phyloP scores from a whole-genome alignment of 2,113 vertebrate genomes.

The Myotis brandtii region DNA sequence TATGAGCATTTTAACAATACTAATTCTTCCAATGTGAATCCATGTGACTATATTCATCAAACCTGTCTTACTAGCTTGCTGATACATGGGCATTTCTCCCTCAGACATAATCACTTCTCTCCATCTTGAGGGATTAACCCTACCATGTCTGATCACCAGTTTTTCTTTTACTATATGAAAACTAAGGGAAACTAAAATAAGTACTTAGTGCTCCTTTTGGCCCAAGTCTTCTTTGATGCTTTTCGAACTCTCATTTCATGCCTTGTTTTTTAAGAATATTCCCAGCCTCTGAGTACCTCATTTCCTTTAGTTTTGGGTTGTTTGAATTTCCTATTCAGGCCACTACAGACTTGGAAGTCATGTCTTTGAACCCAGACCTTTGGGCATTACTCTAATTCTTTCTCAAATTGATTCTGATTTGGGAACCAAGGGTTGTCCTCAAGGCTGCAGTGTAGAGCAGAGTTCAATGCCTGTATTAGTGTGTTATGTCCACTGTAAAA shows the following conservation, averaged over 20 bases:
- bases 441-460: background rate
- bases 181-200: background rate
- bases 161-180: background rate
- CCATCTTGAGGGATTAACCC: background rate
- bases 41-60: background rate
- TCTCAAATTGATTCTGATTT: background rate
- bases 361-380: background rate
- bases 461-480: background rate
- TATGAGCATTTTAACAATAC: background rate
- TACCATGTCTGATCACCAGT: background rate
- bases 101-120: background rate
- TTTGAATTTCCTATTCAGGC: background rate
- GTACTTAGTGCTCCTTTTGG: background rate
- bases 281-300: background rate
- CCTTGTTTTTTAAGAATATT: background rate
- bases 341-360: background rate
- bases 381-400: background rate
- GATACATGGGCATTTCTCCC: background rate
- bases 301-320: background rate
- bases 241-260: background rate
- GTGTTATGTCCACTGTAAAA: background rate
- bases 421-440: background rate
- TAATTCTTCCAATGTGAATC: background rate
- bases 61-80: background rate
- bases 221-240: background rate